phyloP scores from a whole-genome alignment of 2,888 invertebrate genomes.

The Romanomermis culicivorax region DNA sequence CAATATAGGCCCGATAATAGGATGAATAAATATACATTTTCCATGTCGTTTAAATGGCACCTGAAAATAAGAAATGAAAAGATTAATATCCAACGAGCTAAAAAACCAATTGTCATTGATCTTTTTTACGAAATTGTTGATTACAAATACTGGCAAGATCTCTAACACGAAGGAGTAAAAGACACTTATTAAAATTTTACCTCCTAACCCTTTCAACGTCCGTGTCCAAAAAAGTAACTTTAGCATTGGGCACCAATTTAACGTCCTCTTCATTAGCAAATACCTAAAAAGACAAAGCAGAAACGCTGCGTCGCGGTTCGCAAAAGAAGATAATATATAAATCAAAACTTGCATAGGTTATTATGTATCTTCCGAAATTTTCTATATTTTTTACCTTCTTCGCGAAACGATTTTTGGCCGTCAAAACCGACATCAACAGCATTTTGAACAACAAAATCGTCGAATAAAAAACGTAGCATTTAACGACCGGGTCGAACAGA shows the following conservation, averaged over 20 bases:
- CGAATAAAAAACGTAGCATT: conserved; percentile 29
- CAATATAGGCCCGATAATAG: conserved; percentile 41
- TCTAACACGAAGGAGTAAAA: not conserved
- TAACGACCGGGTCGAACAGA: not conserved
- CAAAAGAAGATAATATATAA: too few relatives aligned
- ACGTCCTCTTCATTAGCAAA: conserved; percentile 39
- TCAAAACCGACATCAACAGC: conserved; percentile 32
- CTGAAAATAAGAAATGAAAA: conserved; percentile 30
- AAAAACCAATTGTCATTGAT: too few relatives aligned
- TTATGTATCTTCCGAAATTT: not conserved
- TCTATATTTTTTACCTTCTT: conserved; percentile 26
- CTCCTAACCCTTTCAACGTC: conserved; percentile 37
- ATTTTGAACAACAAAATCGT: conserved; percentile 33
- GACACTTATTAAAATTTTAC: conserved; percentile 10
- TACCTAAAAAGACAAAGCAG: conserved; percentile 30
- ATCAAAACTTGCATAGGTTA: too few relatives aligned
- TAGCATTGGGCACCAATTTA: conserved; percentile 18
- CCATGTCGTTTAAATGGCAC: conserved; percentile 49
- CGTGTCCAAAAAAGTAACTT: conserved; percentile 32
- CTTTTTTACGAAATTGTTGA: too few relatives aligned
- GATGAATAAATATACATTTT: conserved; percentile 47
- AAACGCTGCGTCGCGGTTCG: too few relatives aligned
- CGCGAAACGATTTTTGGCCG: conserved; percentile 30
- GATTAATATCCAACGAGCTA: not conserved
- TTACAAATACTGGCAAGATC: not conserved